A percentile compares a stretch with the other conserved stretches of the same genome.
Evolutionary conservation across 2,888 invertebrate species (phyloP).

Genomic region (Caenorhabditis sp.): DNA sequence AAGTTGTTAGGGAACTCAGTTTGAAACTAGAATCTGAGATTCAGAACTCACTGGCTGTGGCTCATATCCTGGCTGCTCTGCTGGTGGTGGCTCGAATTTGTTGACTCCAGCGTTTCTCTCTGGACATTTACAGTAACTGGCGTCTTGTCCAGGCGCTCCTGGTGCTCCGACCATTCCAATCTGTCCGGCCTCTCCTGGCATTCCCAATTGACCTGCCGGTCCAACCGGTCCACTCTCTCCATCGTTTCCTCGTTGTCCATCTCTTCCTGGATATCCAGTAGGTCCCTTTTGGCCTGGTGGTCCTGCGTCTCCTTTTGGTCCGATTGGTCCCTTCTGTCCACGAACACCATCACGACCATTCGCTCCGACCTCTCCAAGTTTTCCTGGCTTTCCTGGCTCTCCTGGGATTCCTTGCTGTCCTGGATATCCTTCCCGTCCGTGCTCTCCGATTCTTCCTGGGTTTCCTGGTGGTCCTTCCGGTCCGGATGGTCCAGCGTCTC

Average conservation of each 20-base stretch:
- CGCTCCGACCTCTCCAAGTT: constrained; percentile 72
- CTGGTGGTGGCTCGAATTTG: constrained; percentile 66
- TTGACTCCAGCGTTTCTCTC: constrained; percentile 73
- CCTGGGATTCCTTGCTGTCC: constrained; percentile 79
- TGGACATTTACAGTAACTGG: constrained; percentile 76
- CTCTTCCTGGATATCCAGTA: constrained; percentile 76
- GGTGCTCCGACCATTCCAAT: constrained; percentile 76
- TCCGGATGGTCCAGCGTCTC: constrained; percentile 75
- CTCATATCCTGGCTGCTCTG: constrained; percentile 69
- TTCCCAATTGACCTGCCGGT: constrained; percentile 75
- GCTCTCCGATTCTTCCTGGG: constrained; percentile 76
- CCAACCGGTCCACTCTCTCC: constrained; percentile 76
- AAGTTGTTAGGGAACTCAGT: constrained; percentile 3
- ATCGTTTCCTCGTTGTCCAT: constrained; percentile 74
- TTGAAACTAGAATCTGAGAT: constrained; percentile 1
- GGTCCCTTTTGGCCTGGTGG: constrained; percentile 78
- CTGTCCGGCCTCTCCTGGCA: constrained; percentile 75
- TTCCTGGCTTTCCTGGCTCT: constrained; percentile 78
- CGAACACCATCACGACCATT: constrained; percentile 71
- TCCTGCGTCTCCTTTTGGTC: constrained; percentile 77
- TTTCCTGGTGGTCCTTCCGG: constrained; percentile 77
- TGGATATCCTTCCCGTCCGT: constrained; percentile 76
- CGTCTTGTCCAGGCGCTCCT: constrained; percentile 70
- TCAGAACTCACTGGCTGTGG: constrained; percentile 64
- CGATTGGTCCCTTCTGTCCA: constrained; percentile 77